Base-by-base conservation (phyloP, 2,888 invertebrate genomes). In the Encarsia formosa region DNA sequence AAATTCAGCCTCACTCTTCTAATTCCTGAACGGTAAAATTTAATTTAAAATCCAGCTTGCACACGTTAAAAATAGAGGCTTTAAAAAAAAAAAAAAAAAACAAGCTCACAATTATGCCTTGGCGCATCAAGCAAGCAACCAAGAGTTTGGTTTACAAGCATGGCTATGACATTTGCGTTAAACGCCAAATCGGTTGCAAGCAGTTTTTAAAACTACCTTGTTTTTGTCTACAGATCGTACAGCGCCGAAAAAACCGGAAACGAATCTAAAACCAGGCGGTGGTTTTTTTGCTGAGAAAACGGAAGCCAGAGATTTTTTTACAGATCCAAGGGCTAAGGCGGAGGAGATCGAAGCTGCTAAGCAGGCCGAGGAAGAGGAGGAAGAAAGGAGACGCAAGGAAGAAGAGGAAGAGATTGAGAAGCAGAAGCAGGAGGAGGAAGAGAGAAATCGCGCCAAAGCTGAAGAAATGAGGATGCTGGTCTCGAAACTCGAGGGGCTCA, bases 401-500 rank as follows among this genome's bases (percentile, higher is more conserved):
- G 31, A 22, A 9, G 38, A 26, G 5, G n/a, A 23, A 15, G 41
- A 29, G 16, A 55, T 52, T 6, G 53, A 48, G 4, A 44, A 24
- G 20, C 53, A 42, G 37, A 52, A 56, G 18, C 54, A 58, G n/a
- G 48, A 58, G 5, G 59, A 60, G n/a, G 57, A 59, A 8, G 62
- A 61, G 3, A 60, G 56, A 23, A 60, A 59, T 6, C 44, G 51
- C 11, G 60, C 58, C 19, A 60, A 62, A 26, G 67, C 68, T 15
- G 66, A 67, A 5, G 69, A 71, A 23, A 69, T 73, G 66, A 63
- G 61, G 29, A 52, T 65, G 49, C 44, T 71, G 23, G 66, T 72
- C 3, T 65, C 69, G 3, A 71, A 69, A 34, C 52, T 71, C 26
- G 70, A 72, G 42, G 65, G 69, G 22, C 44, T 71, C 3, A 70